Base-by-base conservation (phyloP, 1,140 invertebrate genomes). In the Calephelis nemesis region DNA sequence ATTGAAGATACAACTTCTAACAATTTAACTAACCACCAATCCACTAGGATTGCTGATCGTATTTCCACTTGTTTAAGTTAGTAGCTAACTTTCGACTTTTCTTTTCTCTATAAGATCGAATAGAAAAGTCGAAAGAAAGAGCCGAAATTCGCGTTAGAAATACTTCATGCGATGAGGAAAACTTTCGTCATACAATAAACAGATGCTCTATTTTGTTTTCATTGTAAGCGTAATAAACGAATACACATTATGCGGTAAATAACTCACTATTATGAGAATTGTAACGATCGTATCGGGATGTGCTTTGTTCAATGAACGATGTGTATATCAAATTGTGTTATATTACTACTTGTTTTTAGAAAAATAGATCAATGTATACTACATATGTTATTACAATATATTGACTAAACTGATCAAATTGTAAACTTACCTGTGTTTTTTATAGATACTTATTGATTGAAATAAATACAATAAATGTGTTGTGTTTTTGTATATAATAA, bases 151-250 rank as follows among this genome's bases (percentile, higher is more conserved):
- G 8, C 8, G 42, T 9, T 45, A 45, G 42, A 45, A 45, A 9
- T 45, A 45, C 42, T 45, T 7, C 8, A 9, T 15, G 10, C 19
- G 19, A 58, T 58, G 54, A 39, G 54, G 54, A 58, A 58, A 58
- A 58, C 30, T 58, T 15, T 11, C 11, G 54, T 30, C 19, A 58
- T 58, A 30, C 5, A 58, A 58, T 39, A 58, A 58, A 58, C 54
- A 58, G 52, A 54, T 54, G 52, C 19, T 54, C 52, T 54, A 54
- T 54, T 54, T 54, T 15, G 52, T 54, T 54, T 54, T 54, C 52
- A 19, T 30, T 30, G 52, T 54, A 54, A 54, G 52, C 52, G 15
- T 54, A 30, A 54, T 54, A 54, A 54, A 54, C 19, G 52, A 30
- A 54, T 19, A 19, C 52, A 54, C 19, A 54, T 54, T 19, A 54